These are phyloP conservation scores for Diceros bicornis DNA, from an alignment of 2,797 vertebrate species.

Conservation along the genomic window DNA sequence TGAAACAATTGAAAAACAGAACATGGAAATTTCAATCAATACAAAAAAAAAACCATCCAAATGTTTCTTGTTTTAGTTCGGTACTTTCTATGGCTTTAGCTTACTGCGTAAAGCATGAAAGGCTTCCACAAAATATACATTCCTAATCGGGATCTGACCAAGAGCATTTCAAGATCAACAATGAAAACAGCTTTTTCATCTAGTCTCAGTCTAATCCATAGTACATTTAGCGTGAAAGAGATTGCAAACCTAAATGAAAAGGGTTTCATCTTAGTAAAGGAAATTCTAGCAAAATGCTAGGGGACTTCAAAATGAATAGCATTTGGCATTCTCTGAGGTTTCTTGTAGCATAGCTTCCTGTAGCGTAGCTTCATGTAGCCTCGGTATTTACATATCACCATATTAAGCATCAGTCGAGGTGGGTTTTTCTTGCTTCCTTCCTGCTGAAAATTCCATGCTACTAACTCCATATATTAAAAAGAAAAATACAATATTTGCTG, in stretches of 20 bases:
- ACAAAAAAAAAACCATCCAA: background rate
- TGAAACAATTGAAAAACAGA: conserved; percentile 61
- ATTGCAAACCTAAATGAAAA: conserved; percentile 70
- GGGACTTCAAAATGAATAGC: conserved; percentile 75
- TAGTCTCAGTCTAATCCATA: conserved; percentile 49
- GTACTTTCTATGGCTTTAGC: background rate
- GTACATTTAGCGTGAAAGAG: conserved; percentile 62
- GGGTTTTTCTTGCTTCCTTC: conserved; percentile 62
- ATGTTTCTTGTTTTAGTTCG: background rate
- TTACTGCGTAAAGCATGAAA: background rate
- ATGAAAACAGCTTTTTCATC: conserved; percentile 25
- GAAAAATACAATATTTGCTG: background rate
- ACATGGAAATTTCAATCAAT: conserved; percentile 50
- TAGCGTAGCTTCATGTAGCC: background rate
- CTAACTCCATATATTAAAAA: background rate
- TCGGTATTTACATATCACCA: conserved; percentile 65
- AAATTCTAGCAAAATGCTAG: conserved; percentile 70
- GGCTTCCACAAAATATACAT: conserved; percentile 46
- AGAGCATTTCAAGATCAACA: conserved; percentile 10
- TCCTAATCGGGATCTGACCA: background rate
- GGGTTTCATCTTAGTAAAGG: conserved; percentile 57
- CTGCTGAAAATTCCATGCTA: background rate
- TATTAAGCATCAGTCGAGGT: background rate
- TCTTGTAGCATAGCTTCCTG: conserved; percentile 18
- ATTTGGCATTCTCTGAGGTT: conserved; percentile 64